Base-by-base conservation (phyloP, 2,797 vertebrate species). In the Triplophysa bombifrons region DNA sequence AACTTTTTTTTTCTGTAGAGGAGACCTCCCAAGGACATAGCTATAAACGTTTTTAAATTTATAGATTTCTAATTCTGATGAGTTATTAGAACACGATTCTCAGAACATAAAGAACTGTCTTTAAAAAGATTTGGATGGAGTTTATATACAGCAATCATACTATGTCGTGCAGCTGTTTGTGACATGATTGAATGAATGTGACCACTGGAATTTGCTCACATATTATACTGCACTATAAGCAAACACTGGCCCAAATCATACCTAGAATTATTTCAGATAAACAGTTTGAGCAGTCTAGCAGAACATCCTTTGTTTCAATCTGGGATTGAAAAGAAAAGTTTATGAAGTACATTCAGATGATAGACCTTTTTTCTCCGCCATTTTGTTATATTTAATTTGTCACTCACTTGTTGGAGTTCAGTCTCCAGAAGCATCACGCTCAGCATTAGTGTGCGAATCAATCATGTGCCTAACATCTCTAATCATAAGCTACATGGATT, bases 31-130 rank as follows among this genome's bases (percentile, higher is more conserved):
- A 66, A 78, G 73, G 74, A 69, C 76, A 77, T 70, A 20, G 38
- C 78, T 80, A 34, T 72, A 46, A 76, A 80, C 17, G 34, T 67
- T 19, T 68, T 19, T 61, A 56, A 46, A 74, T 72, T 64, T 22
- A 66, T 48, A 73, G 72, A 70, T 48, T 14, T 65, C 50, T 66
- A 13, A 46, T 46, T 76, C 13, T 76, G 14, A 51, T 55, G 27
- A 27, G 17, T 63, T 34, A 73, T 65, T 5, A 12, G 5, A 25
- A 55, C 12, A 9, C 16, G 19, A 69, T 56, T 68, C 44, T 60
- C 12, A 67, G 51, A 22, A 44, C 13, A 53, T 61, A 16, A 74
- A 22, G 34, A 50, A 69, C 25, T 77, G 30, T 5, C 48, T 41
- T 38, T 51, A 25, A 44, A 38, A 22, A 55, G 20, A 2, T 50